Conservation (phyloP, 2,797 vertebrate species). For the Thaleichthys pacificus region DNA sequence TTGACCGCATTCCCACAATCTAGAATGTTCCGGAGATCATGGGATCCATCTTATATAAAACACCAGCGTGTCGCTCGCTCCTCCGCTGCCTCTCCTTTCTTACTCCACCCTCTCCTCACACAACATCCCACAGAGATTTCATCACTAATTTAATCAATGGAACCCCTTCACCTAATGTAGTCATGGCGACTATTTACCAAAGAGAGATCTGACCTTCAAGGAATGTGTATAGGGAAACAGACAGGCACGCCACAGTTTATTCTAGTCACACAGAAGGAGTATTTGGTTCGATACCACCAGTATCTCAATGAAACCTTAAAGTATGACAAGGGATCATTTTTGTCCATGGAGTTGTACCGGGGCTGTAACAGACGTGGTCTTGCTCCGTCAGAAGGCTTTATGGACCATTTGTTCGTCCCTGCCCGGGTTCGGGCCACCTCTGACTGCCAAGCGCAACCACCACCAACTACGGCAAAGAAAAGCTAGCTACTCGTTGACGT, state of each 20-base stretch:
- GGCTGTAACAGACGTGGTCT: too few relatives aligned
- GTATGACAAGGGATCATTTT: too few relatives aligned
- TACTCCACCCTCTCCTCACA: conserved; percentile 43
- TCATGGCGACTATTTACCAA: conserved; percentile 71
- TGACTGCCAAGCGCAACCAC: too few relatives aligned
- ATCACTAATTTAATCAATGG: conserved; percentile 67
- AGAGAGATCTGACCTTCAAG: conserved; percentile 68
- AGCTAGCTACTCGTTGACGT: too few relatives aligned
- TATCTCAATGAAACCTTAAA: too few relatives aligned
- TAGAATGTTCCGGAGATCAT: background rate
- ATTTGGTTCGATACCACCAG: too few relatives aligned
- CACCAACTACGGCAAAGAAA: too few relatives aligned
- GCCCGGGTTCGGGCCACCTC: too few relatives aligned
- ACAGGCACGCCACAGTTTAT: background rate
- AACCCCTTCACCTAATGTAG: conserved; percentile 67
- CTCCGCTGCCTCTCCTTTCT: conserved; percentile 1
- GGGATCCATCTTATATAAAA: conserved; percentile 1
- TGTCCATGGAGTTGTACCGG: too few relatives aligned
- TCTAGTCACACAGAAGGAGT: background rate
- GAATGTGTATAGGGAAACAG: conserved; percentile 50
- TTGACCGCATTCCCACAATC: too few relatives aligned
- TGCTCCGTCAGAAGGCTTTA: too few relatives aligned
- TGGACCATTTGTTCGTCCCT: too few relatives aligned
- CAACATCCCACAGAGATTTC: conserved; percentile 46
- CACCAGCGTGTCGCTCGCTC: background rate